phyloP scores from a whole-genome alignment of 2,797 vertebrate genomes.

The Discoglossus pictus region DNA sequence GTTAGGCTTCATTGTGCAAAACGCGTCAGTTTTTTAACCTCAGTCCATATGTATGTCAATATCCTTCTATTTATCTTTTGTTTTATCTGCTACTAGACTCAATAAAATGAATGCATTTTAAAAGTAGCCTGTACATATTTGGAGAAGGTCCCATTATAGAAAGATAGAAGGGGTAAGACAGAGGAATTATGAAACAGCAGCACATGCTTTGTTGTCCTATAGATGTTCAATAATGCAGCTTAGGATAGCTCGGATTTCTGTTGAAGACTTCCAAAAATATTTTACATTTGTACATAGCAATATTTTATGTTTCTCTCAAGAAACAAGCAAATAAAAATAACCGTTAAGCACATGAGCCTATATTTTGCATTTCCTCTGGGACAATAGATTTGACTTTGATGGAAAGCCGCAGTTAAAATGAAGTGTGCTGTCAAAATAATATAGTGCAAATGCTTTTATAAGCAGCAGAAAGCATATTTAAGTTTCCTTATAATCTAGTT shows the following conservation, averaged over 20 bases:
- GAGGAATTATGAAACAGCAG: too few relatives aligned
- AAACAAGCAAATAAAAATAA: slow-evolving; percentile 23
- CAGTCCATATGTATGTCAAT: too few relatives aligned
- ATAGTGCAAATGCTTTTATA: slow-evolving; percentile 21
- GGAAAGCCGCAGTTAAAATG: slow-evolving; percentile 8
- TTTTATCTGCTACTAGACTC: too few relatives aligned
- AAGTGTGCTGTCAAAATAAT: slow-evolving; percentile 18
- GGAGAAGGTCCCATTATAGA: too few relatives aligned
- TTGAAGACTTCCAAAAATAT: neutral
- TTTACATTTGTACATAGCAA: slow-evolving; percentile 2
- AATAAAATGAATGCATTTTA: too few relatives aligned
- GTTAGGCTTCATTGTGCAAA: too few relatives aligned
- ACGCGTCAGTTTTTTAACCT: too few relatives aligned
- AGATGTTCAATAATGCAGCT: too few relatives aligned
- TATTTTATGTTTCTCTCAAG: neutral
- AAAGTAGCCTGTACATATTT: too few relatives aligned
- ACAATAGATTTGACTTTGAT: slow-evolving; percentile 32
- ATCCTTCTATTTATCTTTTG: too few relatives aligned
- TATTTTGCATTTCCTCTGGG: slow-evolving; percentile 8
- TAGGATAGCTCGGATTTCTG: neutral
- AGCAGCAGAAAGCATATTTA: slow-evolving; percentile 11
- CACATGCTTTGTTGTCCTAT: too few relatives aligned
- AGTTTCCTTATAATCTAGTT: slow-evolving; percentile 14
- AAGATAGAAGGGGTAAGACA: too few relatives aligned
- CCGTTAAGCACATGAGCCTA: neutral